Percentiles rank a stretch among this genome's conserved stretches.
Evolutionary conservation across 2,888 invertebrate genomes (phyloP).

Genomic region (Cerceris ruficornis): DNA sequence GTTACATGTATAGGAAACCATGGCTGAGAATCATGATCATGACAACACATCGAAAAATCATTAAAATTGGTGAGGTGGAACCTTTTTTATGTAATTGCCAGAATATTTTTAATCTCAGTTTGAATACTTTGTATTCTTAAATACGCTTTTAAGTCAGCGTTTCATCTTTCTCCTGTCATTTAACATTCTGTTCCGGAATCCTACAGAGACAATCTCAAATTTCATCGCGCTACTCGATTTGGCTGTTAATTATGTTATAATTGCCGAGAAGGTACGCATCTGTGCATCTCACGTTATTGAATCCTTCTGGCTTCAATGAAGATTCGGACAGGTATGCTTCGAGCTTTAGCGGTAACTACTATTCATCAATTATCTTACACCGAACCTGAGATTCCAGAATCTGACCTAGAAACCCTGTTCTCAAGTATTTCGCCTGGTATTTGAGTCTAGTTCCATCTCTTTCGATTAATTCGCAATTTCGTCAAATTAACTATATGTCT

Average conservation of each 20-base stretch:
- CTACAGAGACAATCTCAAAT: background rate
- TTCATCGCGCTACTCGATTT: background rate
- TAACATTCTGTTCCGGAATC: background rate
- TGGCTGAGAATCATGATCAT: no score
- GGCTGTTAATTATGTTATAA: slow-evolving; percentile 61
- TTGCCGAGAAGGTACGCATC: slow-evolving; percentile 53
- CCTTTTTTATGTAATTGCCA: no score
- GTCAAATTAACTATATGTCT: no score
- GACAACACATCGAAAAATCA: no score
- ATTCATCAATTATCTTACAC: slow-evolving; percentile 59
- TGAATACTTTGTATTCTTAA: no score
- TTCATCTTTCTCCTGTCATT: no score
- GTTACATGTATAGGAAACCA: no score
- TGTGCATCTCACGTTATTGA: slow-evolving; percentile 34
- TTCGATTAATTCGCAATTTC: background rate
- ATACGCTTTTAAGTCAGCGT: no score
- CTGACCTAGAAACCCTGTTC: background rate
- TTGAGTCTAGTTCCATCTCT: slow-evolving; percentile 2
- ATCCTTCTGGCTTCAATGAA: slow-evolving; percentile 31
- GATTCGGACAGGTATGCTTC: slow-evolving; percentile 42
- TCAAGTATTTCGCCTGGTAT: slow-evolving; percentile 5
- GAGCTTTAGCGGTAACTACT: slow-evolving; percentile 62
- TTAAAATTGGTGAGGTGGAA: no score
- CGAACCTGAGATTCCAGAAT: slow-evolving; percentile 49
- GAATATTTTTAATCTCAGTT: no score